phyloP scores from a whole-genome alignment of 2,797 vertebrate species.

The Danionella dracula region DNA sequence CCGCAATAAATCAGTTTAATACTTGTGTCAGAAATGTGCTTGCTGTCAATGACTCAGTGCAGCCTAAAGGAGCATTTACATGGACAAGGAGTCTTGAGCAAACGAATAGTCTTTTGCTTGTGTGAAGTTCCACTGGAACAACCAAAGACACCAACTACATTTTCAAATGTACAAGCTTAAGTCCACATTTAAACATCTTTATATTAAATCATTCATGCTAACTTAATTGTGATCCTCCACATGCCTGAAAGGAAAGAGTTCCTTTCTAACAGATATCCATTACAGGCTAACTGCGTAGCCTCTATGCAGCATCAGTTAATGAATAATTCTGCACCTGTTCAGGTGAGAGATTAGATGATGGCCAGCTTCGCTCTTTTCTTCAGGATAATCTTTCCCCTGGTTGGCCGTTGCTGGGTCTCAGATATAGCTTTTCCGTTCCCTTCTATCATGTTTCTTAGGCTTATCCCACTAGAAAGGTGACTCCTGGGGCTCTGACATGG shows the following conservation, averaged over 20 bases:
- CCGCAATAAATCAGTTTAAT: slow-evolving; percentile 1
- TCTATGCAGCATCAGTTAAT: not conserved
- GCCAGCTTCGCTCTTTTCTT: slow-evolving; percentile 3
- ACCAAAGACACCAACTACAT: no score
- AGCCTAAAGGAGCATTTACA: not conserved
- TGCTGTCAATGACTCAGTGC: not conserved
- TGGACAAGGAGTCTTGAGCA: not conserved
- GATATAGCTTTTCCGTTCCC: slow-evolving; percentile 3
- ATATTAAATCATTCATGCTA: no score
- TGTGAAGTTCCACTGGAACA: no score
- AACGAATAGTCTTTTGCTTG: no score
- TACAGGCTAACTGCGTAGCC: not conserved
- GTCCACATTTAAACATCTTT: no score
- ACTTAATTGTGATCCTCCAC: no score
- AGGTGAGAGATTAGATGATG: slow-evolving; percentile 19
- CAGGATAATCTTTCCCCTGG: slow-evolving; percentile 26
- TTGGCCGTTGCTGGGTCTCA: slow-evolving; percentile 5
- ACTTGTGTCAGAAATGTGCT: not conserved
- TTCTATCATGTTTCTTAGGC: slow-evolving; percentile 30
- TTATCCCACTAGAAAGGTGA: slow-evolving; percentile 11
- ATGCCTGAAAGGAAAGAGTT: no score
- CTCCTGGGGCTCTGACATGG: slow-evolving; percentile 2
- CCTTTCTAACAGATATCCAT: not conserved
- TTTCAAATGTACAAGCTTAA: no score
- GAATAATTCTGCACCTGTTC: slow-evolving; percentile 16